Percentiles rank a stretch among this genome's conserved stretches.
Conservation (phyloP, 1,140 invertebrate genomes). For the Periplaneta americana region DNA sequence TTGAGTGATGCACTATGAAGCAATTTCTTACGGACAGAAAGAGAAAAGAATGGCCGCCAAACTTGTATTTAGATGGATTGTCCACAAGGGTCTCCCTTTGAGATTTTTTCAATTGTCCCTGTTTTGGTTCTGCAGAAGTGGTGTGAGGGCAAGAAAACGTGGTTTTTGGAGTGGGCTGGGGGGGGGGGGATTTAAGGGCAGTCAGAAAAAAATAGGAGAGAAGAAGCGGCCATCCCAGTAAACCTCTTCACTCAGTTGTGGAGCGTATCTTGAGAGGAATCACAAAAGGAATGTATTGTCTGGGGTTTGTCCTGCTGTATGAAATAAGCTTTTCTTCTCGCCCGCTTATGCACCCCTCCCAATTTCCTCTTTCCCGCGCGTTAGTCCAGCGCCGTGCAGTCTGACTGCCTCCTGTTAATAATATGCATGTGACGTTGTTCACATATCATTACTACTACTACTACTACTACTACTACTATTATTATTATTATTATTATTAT, state of each 20-base stretch:
- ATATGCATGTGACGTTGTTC: no score
- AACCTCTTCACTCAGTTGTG: constrained; percentile 3
- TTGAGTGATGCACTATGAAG: background rate
- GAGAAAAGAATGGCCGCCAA: background rate
- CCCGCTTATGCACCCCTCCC: background rate
- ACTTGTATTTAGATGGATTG: constrained; percentile 1
- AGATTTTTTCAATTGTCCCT: background rate
- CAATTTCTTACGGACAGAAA: background rate
- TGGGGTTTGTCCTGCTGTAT: background rate
- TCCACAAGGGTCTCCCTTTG: background rate
- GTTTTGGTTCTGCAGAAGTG: background rate
- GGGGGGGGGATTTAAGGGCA: background rate
- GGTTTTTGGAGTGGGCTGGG: background rate
- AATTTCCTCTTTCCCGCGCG: no score
- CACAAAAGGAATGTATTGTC: constrained; percentile 6
- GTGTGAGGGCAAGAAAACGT: background rate
- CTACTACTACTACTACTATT: no score
- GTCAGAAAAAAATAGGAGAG: background rate
- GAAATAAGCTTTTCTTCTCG: background rate
- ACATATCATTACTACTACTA: no score
- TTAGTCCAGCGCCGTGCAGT: background rate
- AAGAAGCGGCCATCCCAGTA: background rate
- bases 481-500: no score
- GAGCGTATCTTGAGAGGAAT: background rate
- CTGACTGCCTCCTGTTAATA: no score